Conservation (phyloP, 2,888 invertebrate genomes). For the Meandrusa payeni region DNA sequence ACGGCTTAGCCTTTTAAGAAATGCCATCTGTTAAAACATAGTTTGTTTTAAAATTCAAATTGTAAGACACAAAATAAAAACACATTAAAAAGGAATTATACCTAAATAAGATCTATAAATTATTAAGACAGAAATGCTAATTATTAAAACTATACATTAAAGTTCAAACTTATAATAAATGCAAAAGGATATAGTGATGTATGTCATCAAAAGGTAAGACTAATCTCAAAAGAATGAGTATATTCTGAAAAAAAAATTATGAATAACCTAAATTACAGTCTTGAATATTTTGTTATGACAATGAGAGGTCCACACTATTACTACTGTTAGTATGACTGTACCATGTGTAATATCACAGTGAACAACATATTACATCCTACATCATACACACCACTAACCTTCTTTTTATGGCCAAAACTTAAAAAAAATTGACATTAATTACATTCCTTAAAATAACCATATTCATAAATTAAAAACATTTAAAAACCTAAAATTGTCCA, state of each 20-base stretch:
- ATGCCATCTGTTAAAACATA: too few relatives aligned
- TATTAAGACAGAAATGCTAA: neutral
- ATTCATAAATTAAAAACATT: constrained; percentile 4
- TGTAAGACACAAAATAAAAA: neutral
- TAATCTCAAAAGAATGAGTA: constrained; percentile 23
- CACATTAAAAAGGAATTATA: constrained; percentile 3
- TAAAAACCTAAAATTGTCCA: constrained; percentile 12
- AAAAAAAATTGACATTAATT: constrained; percentile 13
- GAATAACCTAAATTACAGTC: constrained; percentile 18
- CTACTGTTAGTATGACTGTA: constrained; percentile 21
- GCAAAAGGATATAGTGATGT: constrained; percentile 23
- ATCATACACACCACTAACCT: constrained; percentile 12
- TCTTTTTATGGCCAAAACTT: constrained; percentile 15
- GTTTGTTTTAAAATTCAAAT: constrained; percentile 2
- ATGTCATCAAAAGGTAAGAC: constrained; percentile 10
- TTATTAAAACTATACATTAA: constrained; percentile 12
- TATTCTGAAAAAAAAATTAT: constrained; percentile 1
- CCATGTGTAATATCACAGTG: constrained; percentile 24
- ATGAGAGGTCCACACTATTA: constrained; percentile 6
- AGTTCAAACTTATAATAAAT: constrained; percentile 19
- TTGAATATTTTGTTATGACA: constrained; percentile 9
- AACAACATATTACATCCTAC: constrained; percentile 10
- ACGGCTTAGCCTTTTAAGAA: too few relatives aligned
- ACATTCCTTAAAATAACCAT: constrained; percentile 5
- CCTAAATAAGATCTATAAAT: constrained; percentile 14